Evolutionary conservation across 2,797 vertebrate species (phyloP).

Genomic region (Lepilemur septentrionalis): DNA sequence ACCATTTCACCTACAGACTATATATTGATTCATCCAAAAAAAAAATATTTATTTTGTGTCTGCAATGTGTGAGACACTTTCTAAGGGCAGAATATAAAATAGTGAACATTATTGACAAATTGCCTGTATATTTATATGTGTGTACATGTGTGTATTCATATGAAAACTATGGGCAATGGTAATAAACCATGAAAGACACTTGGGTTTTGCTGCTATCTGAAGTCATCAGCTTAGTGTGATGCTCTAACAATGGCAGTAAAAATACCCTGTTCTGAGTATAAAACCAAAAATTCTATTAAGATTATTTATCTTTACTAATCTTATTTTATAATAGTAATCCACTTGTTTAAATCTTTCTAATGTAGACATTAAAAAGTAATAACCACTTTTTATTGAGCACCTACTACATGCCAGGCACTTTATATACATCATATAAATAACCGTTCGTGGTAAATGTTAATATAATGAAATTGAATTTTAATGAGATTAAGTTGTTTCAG

Average conservation of each 20-base stretch:
- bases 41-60: not conserved
- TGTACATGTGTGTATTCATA: not conserved
- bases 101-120: not conserved
- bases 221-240: not conserved
- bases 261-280: not conserved
- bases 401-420: not conserved
- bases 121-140: not conserved
- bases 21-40: not conserved
- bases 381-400: not conserved
- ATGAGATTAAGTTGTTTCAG: not conserved
- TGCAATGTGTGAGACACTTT: not conserved
- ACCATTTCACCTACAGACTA: not conserved
- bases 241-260: not conserved
- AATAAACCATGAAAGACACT: not conserved
- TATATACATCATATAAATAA: constrained; percentile 10
- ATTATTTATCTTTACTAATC: not conserved
- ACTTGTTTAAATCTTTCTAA: constrained; percentile 25
- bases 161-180: not conserved
- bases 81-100: not conserved
- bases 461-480: constrained; percentile 9
- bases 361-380: not conserved
- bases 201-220: not conserved
- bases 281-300: not conserved
- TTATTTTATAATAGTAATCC: constrained; percentile 5
- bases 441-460: not conserved